phyloP scores from a whole-genome alignment of 2,113 vertebrate species.

The Nothocercus nigrocapillus region DNA sequence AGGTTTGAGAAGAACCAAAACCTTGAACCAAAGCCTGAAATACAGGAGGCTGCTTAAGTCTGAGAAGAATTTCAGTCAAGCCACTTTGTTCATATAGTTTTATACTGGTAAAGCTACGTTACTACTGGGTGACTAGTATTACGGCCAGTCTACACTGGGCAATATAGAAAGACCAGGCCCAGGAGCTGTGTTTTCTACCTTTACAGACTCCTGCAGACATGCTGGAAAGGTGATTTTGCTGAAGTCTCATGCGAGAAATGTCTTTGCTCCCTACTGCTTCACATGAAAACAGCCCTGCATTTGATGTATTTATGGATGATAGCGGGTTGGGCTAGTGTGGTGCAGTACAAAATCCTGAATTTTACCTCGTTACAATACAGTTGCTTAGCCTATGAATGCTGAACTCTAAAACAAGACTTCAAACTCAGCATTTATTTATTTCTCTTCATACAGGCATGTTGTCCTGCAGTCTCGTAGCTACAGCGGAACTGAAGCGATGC shows the following conservation, averaged over 20 bases:
- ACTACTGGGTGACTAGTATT: neutral
- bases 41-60: neutral
- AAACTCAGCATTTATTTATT: neutral
- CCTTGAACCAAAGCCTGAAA: neutral
- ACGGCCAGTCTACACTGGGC: neutral
- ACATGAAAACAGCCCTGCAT: neutral
- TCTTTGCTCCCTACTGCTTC: neutral
- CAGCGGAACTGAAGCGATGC: conserved; percentile 2
- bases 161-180: neutral
- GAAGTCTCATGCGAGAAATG: neutral
- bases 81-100: neutral
- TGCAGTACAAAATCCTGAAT: neutral
- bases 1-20: neutral
- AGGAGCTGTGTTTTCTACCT: neutral
- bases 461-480: conserved; percentile 27
- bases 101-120: neutral
- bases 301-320: neutral
- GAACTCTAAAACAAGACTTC: neutral
- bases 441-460: neutral
- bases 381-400: neutral
- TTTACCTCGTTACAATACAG: neutral
- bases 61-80: neutral
- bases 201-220: neutral
- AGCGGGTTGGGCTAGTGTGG: neutral
- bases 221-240: neutral